Base-by-base conservation (phyloP, 2,888 invertebrate genomes). In the Lycaena phlaeas region DNA sequence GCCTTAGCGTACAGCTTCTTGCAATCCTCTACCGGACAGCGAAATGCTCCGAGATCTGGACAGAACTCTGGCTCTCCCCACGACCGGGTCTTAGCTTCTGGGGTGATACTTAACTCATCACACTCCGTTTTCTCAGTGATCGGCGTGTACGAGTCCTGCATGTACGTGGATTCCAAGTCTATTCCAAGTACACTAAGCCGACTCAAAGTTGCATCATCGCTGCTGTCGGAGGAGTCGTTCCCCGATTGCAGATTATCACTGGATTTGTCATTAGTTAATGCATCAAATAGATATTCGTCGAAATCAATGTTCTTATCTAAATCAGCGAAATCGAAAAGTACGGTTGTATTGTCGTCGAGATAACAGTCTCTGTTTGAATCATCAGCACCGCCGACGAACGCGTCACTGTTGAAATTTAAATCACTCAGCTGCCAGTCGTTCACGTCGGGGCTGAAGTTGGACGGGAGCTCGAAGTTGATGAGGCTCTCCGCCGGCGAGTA, bases 1-100 rank as follows among this genome's bases (percentile, higher is more conserved):
- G 94, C 92, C 66, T 96, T 96, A 22, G 94, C 93, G 59, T 96
- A 96, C 2, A 93, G 84, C 79, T 96, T 93, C 12, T 88, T 87
- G 57, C 94, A 94, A 37, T 88, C 88, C 2, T 86, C 85, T 50
- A 90, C 91, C 1, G 90, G 89, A 70, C 89, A 93, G 48, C 87
- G 88, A 73, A 87, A 94, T 56, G 86, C 85, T 53, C 87, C 87
- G 60, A 87, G 69, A 58, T 87, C 67, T 27, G 70, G 61, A 45
- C 68, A 77, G 53, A 67, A 84, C 53, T 68, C 59, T 2, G 84
- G 79, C 49, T 82, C 81, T 15, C 86, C 78, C 65, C 67, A 79
- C 10, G 68, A 61, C 25, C 63, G 60, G 28, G 58, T 54, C 54
- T 72, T 74, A 7, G 54, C 50, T 36, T 62, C 65, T 56, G 39